Evolutionary conservation across 2,888 invertebrate genomes (phyloP).

Genomic region (Furcula furcula): DNA sequence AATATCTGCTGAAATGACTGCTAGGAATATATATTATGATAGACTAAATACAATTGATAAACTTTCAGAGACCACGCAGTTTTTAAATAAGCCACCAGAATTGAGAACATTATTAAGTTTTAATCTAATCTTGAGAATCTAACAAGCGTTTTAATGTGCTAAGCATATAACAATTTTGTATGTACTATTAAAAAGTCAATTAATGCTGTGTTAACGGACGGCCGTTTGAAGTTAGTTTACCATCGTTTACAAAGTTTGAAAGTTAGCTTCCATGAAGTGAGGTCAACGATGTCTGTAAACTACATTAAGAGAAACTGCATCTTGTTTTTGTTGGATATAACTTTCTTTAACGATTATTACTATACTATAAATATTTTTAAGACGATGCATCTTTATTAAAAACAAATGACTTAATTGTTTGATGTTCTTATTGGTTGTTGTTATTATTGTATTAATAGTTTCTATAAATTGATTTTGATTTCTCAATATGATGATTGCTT

Average conservation of each 20-base stretch:
- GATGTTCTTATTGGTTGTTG: neutral
- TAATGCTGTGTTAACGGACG: no score
- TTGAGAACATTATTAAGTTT: no score
- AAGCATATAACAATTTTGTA: no score
- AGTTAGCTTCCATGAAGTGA: neutral
- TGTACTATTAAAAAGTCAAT: no score
- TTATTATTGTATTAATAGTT: neutral
- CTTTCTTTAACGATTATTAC: constrained; percentile 18
- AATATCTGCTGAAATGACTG: no score
- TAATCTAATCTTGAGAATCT: no score
- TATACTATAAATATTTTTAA: constrained; percentile 4
- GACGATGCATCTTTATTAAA: constrained; percentile 3
- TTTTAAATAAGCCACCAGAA: no score
- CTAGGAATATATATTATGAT: no score
- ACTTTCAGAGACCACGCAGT: no score
- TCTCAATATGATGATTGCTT: no score
- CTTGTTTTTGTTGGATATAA: constrained; percentile 7
- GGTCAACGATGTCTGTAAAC: constrained; percentile 10
- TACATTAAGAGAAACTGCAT: constrained; percentile 13
- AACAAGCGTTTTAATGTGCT: no score
- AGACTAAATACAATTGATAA: no score
- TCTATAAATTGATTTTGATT: neutral
- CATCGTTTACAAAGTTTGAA: constrained; percentile 1
- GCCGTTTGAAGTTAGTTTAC: neutral
- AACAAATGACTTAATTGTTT: constrained; percentile 8